These are phyloP conservation scores for Bombus sibiricus DNA, from an alignment of 1,140 invertebrate genomes.

Conservation along the genomic window DNA sequence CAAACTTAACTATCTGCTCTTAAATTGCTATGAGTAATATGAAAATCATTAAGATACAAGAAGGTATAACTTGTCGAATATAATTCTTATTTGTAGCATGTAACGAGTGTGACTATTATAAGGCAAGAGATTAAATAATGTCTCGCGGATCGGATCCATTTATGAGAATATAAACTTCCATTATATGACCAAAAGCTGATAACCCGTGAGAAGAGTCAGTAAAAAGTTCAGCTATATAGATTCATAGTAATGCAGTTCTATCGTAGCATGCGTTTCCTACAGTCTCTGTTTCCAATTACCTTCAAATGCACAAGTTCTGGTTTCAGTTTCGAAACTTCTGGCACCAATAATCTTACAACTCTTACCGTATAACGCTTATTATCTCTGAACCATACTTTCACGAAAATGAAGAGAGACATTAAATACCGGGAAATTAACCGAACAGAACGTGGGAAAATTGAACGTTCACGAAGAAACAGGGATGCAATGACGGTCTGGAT, in stretches of 20 bases:
- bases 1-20: no score
- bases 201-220: not conserved
- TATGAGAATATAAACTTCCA: not conserved
- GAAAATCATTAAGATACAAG: no score
- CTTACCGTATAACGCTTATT: not conserved
- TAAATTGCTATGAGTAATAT: no score
- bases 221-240: not conserved
- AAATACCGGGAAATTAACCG: constrained; percentile 48
- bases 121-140: not conserved
- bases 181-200: not conserved
- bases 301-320: no score
- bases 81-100: no score
- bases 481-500: not conserved
- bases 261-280: not conserved
- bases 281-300: not conserved
- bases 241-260: not conserved
- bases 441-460: constrained; percentile 55
- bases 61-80: no score
- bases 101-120: not conserved
- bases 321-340: no score
- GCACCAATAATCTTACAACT: not conserved
- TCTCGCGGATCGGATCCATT: not conserved
- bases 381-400: no score
- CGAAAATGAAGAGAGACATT: not conserved
- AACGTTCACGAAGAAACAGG: not conserved